These are phyloP conservation scores for Pheosia gnoma DNA, from an alignment of 2,888 invertebrate species.

Conservation along the genomic window DNA sequence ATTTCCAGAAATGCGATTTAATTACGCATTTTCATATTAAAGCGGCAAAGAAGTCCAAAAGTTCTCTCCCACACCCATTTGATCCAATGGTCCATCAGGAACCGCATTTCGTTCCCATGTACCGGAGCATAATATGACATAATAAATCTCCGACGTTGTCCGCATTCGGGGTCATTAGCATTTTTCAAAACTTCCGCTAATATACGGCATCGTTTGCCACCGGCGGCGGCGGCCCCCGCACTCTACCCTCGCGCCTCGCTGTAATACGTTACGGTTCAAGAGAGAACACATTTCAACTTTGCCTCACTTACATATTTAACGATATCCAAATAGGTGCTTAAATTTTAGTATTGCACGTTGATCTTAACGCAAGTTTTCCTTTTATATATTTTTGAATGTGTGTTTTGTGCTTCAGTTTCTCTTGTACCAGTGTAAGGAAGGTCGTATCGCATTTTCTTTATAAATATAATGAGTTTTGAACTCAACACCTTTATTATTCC, in stretches of 20 bases:
- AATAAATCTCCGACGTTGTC: conserved; percentile 36
- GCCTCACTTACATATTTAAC: conserved; percentile 5
- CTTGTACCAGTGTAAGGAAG: background rate
- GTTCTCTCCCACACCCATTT: conserved; percentile 1
- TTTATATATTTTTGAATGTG: background rate
- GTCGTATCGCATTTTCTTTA: background rate
- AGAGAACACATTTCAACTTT: conserved; percentile 11
- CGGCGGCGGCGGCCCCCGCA: conserved; percentile 10
- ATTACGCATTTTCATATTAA: too few species aligned
- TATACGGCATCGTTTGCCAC: conserved; percentile 34
- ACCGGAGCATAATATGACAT: conserved; percentile 25
- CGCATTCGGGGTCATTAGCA: conserved; percentile 39
- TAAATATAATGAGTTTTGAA: too few species aligned
- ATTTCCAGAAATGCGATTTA: too few species aligned
- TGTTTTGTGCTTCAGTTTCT: background rate
- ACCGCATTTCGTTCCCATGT: conserved; percentile 7
- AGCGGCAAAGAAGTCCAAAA: conserved; percentile 5
- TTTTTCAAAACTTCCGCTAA: conserved; percentile 46
- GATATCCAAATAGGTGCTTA: conserved; percentile 3
- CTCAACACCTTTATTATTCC: too few species aligned
- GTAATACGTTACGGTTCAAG: conserved; percentile 14
- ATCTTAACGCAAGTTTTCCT: background rate
- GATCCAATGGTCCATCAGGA: conserved; percentile 3
- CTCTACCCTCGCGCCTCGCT: background rate
- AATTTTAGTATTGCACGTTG: background rate